Base-by-base conservation (phyloP, 2,113 vertebrate species). In the Hemicordylus capensis region DNA sequence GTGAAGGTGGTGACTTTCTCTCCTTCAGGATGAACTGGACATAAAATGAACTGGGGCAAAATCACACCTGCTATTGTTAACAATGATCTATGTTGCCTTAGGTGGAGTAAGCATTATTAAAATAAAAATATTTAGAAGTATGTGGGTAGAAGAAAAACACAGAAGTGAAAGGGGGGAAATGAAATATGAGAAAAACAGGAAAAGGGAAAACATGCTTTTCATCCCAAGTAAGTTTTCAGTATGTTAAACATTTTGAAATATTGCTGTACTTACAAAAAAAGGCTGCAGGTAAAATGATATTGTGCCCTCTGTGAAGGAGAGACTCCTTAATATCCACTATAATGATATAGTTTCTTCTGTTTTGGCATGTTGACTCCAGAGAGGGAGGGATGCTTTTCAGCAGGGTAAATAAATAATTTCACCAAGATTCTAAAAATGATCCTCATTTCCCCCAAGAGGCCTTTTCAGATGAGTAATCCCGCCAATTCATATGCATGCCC, bases 391-490 rank as follows among this genome's bases (percentile, higher is more conserved):
- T 63, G 58, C 6, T 83, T 80, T 61, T 81, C 72, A 81, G 46
- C 28, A 58, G 39, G 81, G 70, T 86, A 86, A 86, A 86, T 61
- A 63, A 63, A 78, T 75, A 77, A 61, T 26, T 83, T 70, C 42
- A 63, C 34, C 28, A 83, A 83, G 44, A 56, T 2, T 79, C 81
- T 73, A 74, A 79, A 79, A 73, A 73, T 73, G 66, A 56, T 37
- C 64, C 66, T 73, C 34, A 34, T 78, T 77, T 83, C 15, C 66
- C 58, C 75, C 66, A 78, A 72, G 80, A 83, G 42, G 80, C 64
- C 80, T 70, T 69, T 51, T 72, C 73, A 83, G 64, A 70, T 72
- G 86, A 64, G 66, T 78, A 83, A 87, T 83, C 85, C 56, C 72
- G 48, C n/a, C 63, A 83, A 83, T 83, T 51, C 17, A n/a, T 73